Evolutionary conservation across 2,888 invertebrate species (phyloP), one percentile per base, ranked within the genome.

Genomic region (Rhagonycha lutea): DNA sequence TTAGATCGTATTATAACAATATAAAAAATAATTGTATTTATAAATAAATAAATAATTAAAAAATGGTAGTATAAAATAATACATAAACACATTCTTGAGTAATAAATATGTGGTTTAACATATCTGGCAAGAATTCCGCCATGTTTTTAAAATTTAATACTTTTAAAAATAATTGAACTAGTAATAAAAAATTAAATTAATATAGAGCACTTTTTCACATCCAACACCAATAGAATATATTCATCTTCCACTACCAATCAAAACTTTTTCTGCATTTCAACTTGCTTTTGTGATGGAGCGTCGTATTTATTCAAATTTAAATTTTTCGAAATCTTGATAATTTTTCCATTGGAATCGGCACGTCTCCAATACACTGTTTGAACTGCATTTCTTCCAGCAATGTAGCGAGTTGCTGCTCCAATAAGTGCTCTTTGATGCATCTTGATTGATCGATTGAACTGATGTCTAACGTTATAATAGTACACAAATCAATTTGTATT

Each of bases 281-380:
- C 63, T n/a, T 71, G 70, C 7, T 62, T 12, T 24, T 68, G 69
- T 26, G 71, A 72, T n/a, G 69, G 68, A n/a, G 14, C 71, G 12
- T 23, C 26, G 67, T 24, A 69, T 74, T 75, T 63, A 11, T n/a
- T n/a, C 7, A 47, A 47, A 47, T 47, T n/a, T 2, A 47, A 47
- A n/a, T 47, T 47, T 47, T 47, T 47, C n/a, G 7, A 0, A 7
- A 86, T 83, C 80, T 87, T 87, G 78, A 86, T 69, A 77, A 87
- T 80, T 79, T 84, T 86, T 14, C 81, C 79, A 61, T 84, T 82
- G 10, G 70, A 78, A 5, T 89, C 88, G 0, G 89, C 86, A 63
- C 91, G 90, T 82, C 94, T 89, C 94, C 94, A 94, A 83, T 94
- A 94, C 0, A 94, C 92, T 0, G 94, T 94, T 84, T 94, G 94